Conservation (phyloP, 2,797 vertebrate species). For the Enteromius radiatus region DNA sequence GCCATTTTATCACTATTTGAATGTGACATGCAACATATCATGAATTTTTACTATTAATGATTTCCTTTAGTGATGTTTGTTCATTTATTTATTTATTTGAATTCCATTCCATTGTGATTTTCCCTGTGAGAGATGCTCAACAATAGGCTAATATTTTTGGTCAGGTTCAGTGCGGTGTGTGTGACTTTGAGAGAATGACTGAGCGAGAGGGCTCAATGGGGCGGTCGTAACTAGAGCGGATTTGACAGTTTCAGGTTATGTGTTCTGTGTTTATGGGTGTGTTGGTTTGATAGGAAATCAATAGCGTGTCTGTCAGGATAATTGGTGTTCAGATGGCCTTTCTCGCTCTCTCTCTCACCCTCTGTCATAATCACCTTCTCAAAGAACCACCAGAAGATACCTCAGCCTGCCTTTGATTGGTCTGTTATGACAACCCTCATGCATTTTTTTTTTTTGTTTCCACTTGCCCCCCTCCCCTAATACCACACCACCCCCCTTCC, state of each 20-base stretch:
- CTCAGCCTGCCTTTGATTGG: slow-evolving; percentile 61
- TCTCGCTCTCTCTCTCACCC: slow-evolving; percentile 73
- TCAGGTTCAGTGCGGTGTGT: slow-evolving; percentile 19
- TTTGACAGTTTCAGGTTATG: slow-evolving; percentile 68
- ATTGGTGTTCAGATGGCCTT: slow-evolving; percentile 66
- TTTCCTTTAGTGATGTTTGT: not conserved
- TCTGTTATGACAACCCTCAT: slow-evolving; percentile 67
- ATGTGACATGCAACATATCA: not conserved
- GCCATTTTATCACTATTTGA: not conserved
- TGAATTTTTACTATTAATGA: not conserved
- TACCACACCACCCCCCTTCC: slow-evolving; percentile 63
- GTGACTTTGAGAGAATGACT: slow-evolving; percentile 37
- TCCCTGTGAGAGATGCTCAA: not conserved
- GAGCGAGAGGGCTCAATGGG: slow-evolving; percentile 52
- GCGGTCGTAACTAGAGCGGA: slow-evolving; percentile 63
- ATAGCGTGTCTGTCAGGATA: slow-evolving; percentile 67
- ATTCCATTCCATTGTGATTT: not conserved
- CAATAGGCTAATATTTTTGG: slow-evolving; percentile 29
- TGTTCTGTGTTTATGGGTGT: slow-evolving; percentile 67
- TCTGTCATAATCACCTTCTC: slow-evolving; percentile 70
- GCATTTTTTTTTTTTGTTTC: slow-evolving; percentile 67
- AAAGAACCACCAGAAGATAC: slow-evolving; percentile 61
- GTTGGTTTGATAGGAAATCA: slow-evolving; percentile 68
- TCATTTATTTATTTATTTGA: not conserved
- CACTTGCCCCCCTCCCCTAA: slow-evolving; percentile 65